Percentiles rank a stretch among this genome's conserved stretches.
Evolutionary conservation across 2,888 invertebrate species (phyloP).

Genomic region (Apamea crenata): DNA sequence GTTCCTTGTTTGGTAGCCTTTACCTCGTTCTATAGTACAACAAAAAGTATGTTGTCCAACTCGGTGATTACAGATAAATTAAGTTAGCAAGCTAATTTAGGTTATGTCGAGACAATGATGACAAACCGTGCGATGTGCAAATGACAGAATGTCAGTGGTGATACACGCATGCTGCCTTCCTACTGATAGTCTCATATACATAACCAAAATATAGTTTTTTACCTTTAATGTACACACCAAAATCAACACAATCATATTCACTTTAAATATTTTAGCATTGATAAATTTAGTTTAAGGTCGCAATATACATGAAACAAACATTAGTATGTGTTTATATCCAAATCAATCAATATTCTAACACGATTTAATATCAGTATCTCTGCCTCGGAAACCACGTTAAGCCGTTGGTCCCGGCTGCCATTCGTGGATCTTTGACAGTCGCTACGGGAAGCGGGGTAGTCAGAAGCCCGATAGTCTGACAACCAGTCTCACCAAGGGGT

Average conservation of each 20-base stretch:
- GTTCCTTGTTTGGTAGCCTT: not conserved
- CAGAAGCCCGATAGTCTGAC: too few species aligned
- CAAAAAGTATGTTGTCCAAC: not conserved
- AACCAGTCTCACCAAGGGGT: too few species aligned
- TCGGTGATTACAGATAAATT: not conserved
- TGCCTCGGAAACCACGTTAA: too few species aligned
- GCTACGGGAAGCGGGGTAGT: too few species aligned
- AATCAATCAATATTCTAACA: not conserved
- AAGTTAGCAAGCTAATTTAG: not conserved
- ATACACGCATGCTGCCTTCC: slow-evolving; percentile 85
- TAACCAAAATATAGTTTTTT: not conserved
- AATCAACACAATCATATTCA: not conserved
- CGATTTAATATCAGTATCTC: not conserved
- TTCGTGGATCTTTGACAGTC: too few species aligned
- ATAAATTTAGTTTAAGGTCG: slow-evolving; percentile 1
- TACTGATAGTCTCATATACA: slow-evolving; percentile 74
- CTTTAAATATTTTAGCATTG: slow-evolving; percentile 1
- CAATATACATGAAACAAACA: slow-evolving; percentile 6
- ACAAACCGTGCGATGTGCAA: slow-evolving; percentile 80
- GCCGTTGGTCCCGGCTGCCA: too few species aligned
- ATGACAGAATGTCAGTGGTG: slow-evolving; percentile 77
- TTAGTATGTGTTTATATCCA: slow-evolving; percentile 16
- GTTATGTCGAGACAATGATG: slow-evolving; percentile 73
- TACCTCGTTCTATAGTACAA: not conserved
- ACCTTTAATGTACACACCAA: not conserved